Evolutionary conservation across 1,140 invertebrate species (phyloP), one percentile per base, ranked within the genome.

Genomic region (Triops cancriformis): DNA sequence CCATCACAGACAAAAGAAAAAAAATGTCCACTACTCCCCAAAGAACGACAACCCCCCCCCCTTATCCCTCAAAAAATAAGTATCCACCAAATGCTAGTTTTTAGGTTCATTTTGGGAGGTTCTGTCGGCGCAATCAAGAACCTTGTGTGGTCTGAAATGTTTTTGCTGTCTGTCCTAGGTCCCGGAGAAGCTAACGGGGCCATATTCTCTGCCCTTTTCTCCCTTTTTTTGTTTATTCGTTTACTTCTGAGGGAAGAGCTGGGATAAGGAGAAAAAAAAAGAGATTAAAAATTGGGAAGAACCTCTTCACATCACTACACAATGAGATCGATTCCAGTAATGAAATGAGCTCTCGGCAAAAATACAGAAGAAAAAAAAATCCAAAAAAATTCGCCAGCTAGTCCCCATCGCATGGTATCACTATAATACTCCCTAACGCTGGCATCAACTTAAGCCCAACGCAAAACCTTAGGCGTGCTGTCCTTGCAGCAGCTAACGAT

Each of bases 401-500:
- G 51, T 64, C 51, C 43, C 23, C 51, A 64, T 18, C 18, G 18
- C 23, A 18, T 64, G 18, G 51, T 18, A 23, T 23, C 51, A n/a
- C 6, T n/a, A 64, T 23, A 64, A 9, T 64, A n/a, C 23, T 64
- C 51, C 0, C 14, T 18, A n/a, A 18, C 4, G 51, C 1, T 18
- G 14, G 18, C 14, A 18, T 4, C 3, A 64, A 64, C 14, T n/a
- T n/a, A 18, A n/a, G 0, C 0, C 51, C 51, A 23, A 64, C 14
- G 23, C 51, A 18, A n/a, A 23, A 64, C 51, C 18, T 23, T 64
- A 9, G 51, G 51, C 51, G 23, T 64, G 51, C 51, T 64, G n/a
- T 64, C 51, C 51, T 64, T 64, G 51, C n/a, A 64, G 23, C n/a
- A 64, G 51, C 51, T 64, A 64, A 64, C 51, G 51, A 64, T 64